Evolutionary conservation across 2,888 invertebrate species (phyloP).

Genomic region (Xylophagus ater): DNA sequence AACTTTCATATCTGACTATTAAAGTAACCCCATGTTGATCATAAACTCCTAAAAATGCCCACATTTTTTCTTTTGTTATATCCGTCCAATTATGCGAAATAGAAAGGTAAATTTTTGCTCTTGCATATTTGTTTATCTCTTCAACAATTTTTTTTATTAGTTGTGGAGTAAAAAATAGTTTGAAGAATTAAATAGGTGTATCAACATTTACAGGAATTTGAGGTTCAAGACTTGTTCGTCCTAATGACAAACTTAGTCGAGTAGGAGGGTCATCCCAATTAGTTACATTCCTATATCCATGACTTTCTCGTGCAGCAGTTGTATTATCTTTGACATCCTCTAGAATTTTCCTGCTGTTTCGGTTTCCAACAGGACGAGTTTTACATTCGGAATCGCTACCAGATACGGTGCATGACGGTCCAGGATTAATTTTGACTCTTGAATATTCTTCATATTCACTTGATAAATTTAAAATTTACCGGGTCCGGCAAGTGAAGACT

Average conservation of each 20-base stretch:
- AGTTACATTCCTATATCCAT: not conserved
- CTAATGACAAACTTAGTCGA: not conserved
- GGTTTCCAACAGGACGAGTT: not conserved
- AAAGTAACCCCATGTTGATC: slow-evolving; percentile 19
- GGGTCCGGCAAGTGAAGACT: too few relatives aligned
- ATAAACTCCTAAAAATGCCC: slow-evolving; percentile 19
- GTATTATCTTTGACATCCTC: not conserved
- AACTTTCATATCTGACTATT: slow-evolving; percentile 14
- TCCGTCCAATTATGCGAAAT: slow-evolving; percentile 15
- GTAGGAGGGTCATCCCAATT: not conserved
- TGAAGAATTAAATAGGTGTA: not conserved
- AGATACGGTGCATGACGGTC: too few relatives aligned
- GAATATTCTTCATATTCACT: too few relatives aligned
- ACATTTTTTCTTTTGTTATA: slow-evolving; percentile 16
- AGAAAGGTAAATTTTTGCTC: not conserved
- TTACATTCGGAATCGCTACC: slow-evolving; percentile 1
- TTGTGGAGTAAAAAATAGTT: slow-evolving; percentile 1
- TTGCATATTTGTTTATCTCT: slow-evolving; percentile 2
- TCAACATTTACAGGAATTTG: not conserved
- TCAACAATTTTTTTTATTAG: slow-evolving; percentile 1
- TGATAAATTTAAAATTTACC: too few relatives aligned
- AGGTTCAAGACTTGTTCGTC: not conserved
- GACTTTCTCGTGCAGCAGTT: not conserved
- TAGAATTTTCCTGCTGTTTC: not conserved
- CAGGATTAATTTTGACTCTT: too few relatives aligned